phyloP scores from a whole-genome alignment of 1,140 invertebrate species.

The Orchestia grillus region DNA sequence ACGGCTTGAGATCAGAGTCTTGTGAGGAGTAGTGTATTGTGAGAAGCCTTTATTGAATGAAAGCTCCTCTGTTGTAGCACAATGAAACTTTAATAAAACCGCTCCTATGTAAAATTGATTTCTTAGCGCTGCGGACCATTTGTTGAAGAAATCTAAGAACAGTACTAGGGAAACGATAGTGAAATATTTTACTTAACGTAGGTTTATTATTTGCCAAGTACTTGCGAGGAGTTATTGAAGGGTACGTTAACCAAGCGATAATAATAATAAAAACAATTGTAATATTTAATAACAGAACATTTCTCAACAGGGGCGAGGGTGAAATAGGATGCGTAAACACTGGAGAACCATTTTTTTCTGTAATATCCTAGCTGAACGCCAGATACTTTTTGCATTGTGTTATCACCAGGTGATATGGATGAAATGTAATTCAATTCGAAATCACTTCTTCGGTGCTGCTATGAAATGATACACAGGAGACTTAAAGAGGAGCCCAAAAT shows the following conservation, averaged over 20 bases:
- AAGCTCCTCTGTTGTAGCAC: not conserved
- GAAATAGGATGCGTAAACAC: too few relatives aligned
- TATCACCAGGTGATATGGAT: too few relatives aligned
- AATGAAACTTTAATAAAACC: constrained; percentile 14
- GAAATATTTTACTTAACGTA: not conserved
- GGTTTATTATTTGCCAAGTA: not conserved
- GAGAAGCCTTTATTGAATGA: constrained; percentile 18
- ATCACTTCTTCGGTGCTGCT: too few relatives aligned
- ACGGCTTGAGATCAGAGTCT: constrained; percentile 17
- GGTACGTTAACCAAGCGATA: not conserved
- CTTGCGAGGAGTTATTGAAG: not conserved
- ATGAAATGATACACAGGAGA: too few relatives aligned
- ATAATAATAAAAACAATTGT: not conserved
- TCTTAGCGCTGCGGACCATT: not conserved
- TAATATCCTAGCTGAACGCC: too few relatives aligned
- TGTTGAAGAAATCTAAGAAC: not conserved
- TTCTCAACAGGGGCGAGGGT: too few relatives aligned
- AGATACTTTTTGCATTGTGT: too few relatives aligned
- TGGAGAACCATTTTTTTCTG: too few relatives aligned
- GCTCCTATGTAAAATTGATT: not conserved
- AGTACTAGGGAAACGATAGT: not conserved
- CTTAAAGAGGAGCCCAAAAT: too few relatives aligned
- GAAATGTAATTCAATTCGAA: too few relatives aligned
- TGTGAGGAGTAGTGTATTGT: not conserved
- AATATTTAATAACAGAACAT: too few relatives aligned